Conservation (phyloP, 1,140 invertebrate species). For the Monomorium pharaonis region DNA sequence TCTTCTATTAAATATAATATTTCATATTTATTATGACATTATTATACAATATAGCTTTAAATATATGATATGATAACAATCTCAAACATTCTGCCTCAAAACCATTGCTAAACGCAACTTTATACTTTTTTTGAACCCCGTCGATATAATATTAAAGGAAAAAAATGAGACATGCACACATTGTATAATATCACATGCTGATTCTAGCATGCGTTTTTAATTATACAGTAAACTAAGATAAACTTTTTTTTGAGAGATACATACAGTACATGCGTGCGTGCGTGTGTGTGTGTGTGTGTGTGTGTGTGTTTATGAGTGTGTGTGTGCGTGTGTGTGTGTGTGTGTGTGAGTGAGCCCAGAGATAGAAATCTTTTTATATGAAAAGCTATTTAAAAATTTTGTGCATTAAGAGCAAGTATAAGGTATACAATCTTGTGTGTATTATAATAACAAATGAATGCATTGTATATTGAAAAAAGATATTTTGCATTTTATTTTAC, state of each 20-base stretch:
- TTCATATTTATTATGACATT: conserved; percentile 22
- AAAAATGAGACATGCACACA: conserved; percentile 70
- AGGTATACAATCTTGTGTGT: conserved; percentile 69
- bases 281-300: conserved; percentile 40
- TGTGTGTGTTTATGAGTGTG: conserved; percentile 56
- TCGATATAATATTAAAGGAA: conserved; percentile 73
- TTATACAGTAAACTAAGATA: conserved; percentile 69
- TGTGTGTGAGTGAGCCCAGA: conserved; percentile 51
- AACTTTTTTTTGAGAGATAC: conserved; percentile 72
- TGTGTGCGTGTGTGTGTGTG: conserved; percentile 33
- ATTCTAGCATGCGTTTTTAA: conserved; percentile 74
- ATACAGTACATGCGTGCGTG: conserved; percentile 41
- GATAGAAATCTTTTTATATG: conserved; percentile 70
- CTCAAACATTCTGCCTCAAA: conserved; percentile 72
- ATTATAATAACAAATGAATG: conserved; percentile 73
- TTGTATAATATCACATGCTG: conserved; percentile 80
- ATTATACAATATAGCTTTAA: neutral
- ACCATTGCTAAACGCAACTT: conserved; percentile 46
- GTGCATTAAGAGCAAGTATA: conserved; percentile 74
- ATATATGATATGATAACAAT: conserved; percentile 26
- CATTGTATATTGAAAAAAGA: conserved; percentile 66
- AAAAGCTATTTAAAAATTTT: conserved; percentile 74
- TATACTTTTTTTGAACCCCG: conserved; percentile 69
- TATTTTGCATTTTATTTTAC: conserved; percentile 78
- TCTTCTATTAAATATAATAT: conserved; percentile 32